Base-by-base conservation (phyloP, 2,888 invertebrate genomes). In the Lydus trimaculatus region DNA sequence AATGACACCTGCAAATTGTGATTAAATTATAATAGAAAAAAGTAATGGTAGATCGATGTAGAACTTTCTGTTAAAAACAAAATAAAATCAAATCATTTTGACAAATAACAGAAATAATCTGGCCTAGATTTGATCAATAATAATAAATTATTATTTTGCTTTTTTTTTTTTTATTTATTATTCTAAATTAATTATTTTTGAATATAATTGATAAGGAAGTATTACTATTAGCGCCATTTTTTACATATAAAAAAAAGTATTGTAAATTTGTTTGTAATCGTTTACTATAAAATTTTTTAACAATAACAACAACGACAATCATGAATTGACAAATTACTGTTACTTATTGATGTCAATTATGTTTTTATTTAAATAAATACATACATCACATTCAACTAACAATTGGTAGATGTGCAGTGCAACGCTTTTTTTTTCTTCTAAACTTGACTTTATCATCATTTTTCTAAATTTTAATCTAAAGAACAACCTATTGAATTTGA, bases 301-400 rank as follows among this genome's bases (percentile, higher is more conserved):
- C 43, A 43, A 8, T 8, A 20, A 48, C 8, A 48, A 56, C 23
- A 56, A 6, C 56, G 25, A 56, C 13, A 58, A 64, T 69, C 36
- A 36, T 70, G 61, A 66, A 66, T 66, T 64, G 64, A 70, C 69
- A 75, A 75, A 73, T 73, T 73, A 72, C 61, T 67, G 64, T 65
- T 71, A n/a, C 72, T 72, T 72, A 75, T 75, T 75, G 69, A 73
- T 72, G 75, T 75, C 75, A 75, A 75, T 75, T 75, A 68, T 62
- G 43, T 68, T 71, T 66, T 73, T 73, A 75, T 75, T 73, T 71
- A 73, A 75, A 75, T 70, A 70, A 70, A 64, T 70, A n/a, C 64
- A 70, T 66, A 63, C 63, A 69, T 66, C 60, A 43, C 17, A 60
- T 60, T 39, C 52, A 66, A n/a, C n/a, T n/a, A n/a, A 63, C 69